Evolutionary conservation across 2,888 invertebrate species (phyloP).

Genomic region (Drosophila merina): DNA sequence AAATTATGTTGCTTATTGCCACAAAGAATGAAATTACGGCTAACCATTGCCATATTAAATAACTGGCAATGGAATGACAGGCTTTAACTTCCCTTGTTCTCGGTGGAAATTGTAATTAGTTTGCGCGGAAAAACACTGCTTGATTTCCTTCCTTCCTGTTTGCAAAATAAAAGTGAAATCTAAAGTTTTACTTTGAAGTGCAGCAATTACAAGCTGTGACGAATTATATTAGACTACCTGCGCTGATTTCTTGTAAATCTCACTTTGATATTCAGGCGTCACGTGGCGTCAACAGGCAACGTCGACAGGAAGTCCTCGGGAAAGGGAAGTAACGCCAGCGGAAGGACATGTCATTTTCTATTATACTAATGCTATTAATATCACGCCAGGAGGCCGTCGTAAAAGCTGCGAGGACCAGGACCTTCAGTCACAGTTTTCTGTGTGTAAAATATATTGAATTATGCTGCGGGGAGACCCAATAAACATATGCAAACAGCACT

Average conservation of each 20-base stretch:
- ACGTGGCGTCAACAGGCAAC: constrained; percentile 39
- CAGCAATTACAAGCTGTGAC: neutral
- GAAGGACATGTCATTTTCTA: constrained; percentile 10
- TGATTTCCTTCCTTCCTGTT: neutral
- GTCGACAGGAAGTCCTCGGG: constrained; percentile 37
- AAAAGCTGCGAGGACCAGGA: neutral
- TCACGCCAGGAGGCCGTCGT: constrained; percentile 13
- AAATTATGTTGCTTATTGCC: constrained; percentile 1
- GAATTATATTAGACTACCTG: constrained; percentile 23
- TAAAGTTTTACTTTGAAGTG: constrained; percentile 30
- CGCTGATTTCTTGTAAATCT: constrained; percentile 12
- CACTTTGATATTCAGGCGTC: constrained; percentile 29
- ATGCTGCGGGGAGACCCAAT: constrained; percentile 52
- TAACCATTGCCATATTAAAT: constrained; percentile 6
- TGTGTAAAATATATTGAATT: constrained; percentile 37
- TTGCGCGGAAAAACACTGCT: constrained; percentile 6
- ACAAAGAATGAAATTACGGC: constrained; percentile 4
- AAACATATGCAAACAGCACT: constrained; percentile 49
- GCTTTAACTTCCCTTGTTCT: constrained; percentile 1
- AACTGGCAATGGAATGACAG: neutral
- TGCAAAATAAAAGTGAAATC: neutral
- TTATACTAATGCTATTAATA: constrained; percentile 56
- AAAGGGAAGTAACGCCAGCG: neutral
- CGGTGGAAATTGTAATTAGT: constrained; percentile 15
- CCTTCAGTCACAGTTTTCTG: constrained; percentile 4